Conservation (phyloP, 2,797 vertebrate genomes). For the Schizopygopsis malacanthus region DNA sequence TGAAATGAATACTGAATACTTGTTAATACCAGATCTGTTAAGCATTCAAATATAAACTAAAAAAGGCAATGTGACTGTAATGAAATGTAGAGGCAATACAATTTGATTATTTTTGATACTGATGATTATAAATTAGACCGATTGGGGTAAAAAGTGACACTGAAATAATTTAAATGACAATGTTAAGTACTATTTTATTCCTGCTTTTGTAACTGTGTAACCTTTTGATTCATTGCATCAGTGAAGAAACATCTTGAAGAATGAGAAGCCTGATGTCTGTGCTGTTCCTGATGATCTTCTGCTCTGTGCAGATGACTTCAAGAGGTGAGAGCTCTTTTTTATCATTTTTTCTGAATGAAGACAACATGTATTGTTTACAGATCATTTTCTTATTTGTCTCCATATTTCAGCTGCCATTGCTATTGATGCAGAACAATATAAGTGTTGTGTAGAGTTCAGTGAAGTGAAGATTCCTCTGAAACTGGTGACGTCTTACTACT, state of each 20-base stretch:
- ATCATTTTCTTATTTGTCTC: not conserved
- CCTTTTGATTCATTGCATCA: not conserved
- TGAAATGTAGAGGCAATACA: not conserved
- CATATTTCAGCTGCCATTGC: rapidly evolving
- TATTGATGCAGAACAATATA: rapidly evolving
- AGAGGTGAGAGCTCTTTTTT: not conserved
- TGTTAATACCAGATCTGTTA: not conserved
- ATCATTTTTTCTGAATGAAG: too few relatives aligned
- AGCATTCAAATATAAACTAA: not conserved
- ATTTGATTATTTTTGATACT: not conserved
- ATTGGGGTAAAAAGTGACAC: not conserved
- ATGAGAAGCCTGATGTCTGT: slow-evolving; percentile 36
- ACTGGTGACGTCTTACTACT: not conserved
- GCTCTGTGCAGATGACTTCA: slow-evolving; percentile 18
- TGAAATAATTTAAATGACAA: not conserved
- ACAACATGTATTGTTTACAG: not conserved
- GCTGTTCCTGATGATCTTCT: slow-evolving; percentile 47
- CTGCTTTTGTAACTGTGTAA: not conserved
- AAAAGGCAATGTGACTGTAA: not conserved
- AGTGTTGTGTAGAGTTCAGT: rapidly evolving
- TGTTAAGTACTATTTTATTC: not conserved
- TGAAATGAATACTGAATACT: too few relatives aligned
- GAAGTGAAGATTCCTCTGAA: not conserved
- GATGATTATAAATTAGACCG: not conserved
- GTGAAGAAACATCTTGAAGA: not conserved